These are phyloP conservation scores for Timema podura DNA, from an alignment of 2,888 invertebrate species.

Conservation along the genomic window DNA sequence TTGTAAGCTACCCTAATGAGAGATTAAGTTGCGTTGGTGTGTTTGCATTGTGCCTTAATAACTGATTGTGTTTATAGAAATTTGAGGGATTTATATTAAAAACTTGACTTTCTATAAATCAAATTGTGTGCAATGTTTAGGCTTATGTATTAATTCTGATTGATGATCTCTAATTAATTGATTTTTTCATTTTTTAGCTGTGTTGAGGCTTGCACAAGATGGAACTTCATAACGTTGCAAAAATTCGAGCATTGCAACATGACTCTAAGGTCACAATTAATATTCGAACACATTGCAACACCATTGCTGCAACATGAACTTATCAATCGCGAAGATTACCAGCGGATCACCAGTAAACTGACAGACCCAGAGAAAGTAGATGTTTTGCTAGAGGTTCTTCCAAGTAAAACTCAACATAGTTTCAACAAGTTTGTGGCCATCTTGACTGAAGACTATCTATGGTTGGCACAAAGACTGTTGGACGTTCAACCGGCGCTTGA, in stretches of 20 bases:
- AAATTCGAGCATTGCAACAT: not conserved
- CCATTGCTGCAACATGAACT: slow-evolving; percentile 19
- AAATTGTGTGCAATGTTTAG: too few relatives aligned
- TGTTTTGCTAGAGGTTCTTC: slow-evolving; percentile 13
- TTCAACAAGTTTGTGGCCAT: slow-evolving; percentile 19
- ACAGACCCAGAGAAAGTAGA: slow-evolving; percentile 17
- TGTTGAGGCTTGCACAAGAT: not conserved
- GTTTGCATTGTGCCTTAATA: too few relatives aligned
- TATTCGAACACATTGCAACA: slow-evolving; percentile 21
- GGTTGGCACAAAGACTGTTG: slow-evolving; percentile 17
- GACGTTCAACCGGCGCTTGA: not conserved
- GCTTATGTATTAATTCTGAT: too few relatives aligned
- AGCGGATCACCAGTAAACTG: slow-evolving; percentile 6
- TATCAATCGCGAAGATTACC: slow-evolving; percentile 21
- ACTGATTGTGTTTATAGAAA: too few relatives aligned
- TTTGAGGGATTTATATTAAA: too few relatives aligned
- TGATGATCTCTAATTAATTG: not conserved
- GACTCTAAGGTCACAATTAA: slow-evolving; percentile 13
- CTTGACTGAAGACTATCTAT: slow-evolving; percentile 14
- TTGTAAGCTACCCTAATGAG: too few relatives aligned
- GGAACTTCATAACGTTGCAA: slow-evolving; percentile 13
- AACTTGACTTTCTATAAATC: too few relatives aligned
- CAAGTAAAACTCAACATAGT: not conserved
- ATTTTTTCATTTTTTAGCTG: not conserved
- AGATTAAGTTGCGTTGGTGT: too few relatives aligned